phyloP scores from a whole-genome alignment of 2,888 invertebrate genomes.

The Panzeria rudis region DNA sequence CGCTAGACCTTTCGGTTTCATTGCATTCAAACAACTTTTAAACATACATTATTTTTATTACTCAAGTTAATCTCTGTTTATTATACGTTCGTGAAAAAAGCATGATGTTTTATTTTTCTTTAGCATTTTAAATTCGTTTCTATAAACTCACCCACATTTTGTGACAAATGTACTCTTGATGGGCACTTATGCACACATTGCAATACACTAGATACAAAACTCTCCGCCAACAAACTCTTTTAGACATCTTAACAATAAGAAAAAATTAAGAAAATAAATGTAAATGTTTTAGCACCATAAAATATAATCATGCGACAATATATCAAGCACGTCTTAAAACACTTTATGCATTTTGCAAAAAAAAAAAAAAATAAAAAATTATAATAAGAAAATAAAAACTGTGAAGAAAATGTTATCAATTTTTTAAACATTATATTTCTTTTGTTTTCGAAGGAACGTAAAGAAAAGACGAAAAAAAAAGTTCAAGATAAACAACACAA shows the following conservation, averaged over 20 bases:
- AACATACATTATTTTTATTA: neutral
- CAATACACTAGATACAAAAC: constrained; percentile 36
- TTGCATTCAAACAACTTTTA: neutral
- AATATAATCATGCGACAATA: constrained; percentile 68
- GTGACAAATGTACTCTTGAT: constrained; percentile 58
- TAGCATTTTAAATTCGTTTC: constrained; percentile 20
- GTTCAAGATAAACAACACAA: constrained; percentile 50
- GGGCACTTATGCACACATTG: constrained; percentile 53
- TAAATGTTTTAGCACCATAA: constrained; percentile 61
- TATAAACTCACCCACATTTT: constrained; percentile 49
- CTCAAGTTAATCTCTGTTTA: constrained; percentile 50
- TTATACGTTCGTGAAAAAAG: constrained; percentile 43
- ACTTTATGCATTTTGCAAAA: constrained; percentile 55
- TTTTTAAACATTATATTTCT: constrained; percentile 45
- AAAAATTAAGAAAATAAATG: constrained; percentile 50
- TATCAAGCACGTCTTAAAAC: constrained; percentile 67
- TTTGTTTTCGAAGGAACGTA: constrained; percentile 27
- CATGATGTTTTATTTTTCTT: neutral
- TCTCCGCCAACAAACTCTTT: constrained; percentile 11
- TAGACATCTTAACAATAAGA: constrained; percentile 1
- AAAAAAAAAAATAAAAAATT: constrained; percentile 1
- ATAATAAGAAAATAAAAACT: constrained; percentile 12
- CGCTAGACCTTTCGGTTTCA: neutral
- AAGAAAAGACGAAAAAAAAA: constrained; percentile 15
- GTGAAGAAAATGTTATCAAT: constrained; percentile 60